phyloP scores from a whole-genome alignment of 2,113 vertebrate species.

The Cnemophilus loriae region DNA sequence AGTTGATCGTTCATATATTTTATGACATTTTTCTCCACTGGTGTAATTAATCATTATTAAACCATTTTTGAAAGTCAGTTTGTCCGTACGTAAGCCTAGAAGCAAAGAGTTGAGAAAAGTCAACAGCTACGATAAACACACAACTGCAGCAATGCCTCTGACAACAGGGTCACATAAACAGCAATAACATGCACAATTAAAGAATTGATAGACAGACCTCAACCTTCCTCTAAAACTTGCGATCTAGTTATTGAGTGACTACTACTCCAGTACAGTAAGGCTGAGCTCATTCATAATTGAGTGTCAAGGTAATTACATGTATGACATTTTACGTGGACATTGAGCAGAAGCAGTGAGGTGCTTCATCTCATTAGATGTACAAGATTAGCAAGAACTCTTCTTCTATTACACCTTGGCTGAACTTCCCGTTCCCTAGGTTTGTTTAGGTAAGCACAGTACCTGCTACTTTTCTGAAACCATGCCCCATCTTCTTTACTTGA shows the following conservation, averaged over 20 bases:
- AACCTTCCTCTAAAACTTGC: not conserved
- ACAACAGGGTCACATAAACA: not conserved
- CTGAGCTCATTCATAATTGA: not conserved
- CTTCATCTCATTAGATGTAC: not conserved
- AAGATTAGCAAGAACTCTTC: not conserved
- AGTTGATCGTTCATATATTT: slow-evolving; percentile 85
- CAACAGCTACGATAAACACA: not conserved
- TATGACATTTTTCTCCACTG: slow-evolving; percentile 84
- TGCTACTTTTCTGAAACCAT: slow-evolving; percentile 73
- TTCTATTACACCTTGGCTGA: not conserved
- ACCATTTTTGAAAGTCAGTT: slow-evolving; percentile 84
- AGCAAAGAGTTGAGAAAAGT: not conserved
- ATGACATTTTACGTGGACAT: not conserved
- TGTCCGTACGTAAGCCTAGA: slow-evolving; percentile 80
- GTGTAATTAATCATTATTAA: slow-evolving; percentile 92
- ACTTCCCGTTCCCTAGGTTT: not conserved
- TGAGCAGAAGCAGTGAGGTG: not conserved
- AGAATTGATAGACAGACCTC: not conserved
- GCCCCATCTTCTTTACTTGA: slow-evolving; percentile 72
- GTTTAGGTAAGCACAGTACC: slow-evolving; percentile 65
- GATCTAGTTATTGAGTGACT: not conserved
- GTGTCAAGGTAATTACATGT: not conserved
- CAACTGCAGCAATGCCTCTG: not conserved
- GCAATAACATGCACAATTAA: not conserved
- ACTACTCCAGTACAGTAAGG: not conserved